Evolutionary conservation across 2,888 invertebrate genomes (phyloP).

Genomic region (Salticus scenicus): DNA sequence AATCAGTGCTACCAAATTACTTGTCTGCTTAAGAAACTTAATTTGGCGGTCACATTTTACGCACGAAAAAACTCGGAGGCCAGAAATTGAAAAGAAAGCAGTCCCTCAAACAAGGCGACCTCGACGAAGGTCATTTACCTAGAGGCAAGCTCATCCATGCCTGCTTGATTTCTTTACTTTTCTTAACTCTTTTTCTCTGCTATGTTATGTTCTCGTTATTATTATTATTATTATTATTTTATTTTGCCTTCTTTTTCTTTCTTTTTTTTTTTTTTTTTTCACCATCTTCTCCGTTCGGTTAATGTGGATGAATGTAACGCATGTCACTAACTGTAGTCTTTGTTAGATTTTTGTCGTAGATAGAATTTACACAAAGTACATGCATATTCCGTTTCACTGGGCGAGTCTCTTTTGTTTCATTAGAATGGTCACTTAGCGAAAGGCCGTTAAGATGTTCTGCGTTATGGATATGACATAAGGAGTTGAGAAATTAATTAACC

Average conservation of each 20-base stretch:
- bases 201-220: not conserved
- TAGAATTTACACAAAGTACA: not conserved
- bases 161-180: not conserved
- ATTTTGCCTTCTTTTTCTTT: no score
- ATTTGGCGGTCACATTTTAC: constrained; percentile 16
- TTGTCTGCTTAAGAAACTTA: not conserved
- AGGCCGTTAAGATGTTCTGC: not conserved
- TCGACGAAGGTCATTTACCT: constrained; percentile 58
- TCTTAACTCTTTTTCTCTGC: not conserved
- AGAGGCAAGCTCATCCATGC: constrained; percentile 49
- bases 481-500: no score
- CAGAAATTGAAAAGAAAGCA: constrained; percentile 10
- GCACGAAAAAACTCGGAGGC: not conserved
- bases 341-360: not conserved
- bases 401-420: not conserved
- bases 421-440: not conserved
- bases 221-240: no score
- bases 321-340: not conserved
- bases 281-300: constrained; percentile 2
- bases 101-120: constrained; percentile 19
- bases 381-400: not conserved
- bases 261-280: not conserved
- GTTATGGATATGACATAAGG: no score
- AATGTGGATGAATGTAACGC: not conserved
- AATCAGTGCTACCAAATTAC: not conserved